Evolutionary conservation across 2,797 vertebrate genomes (phyloP).

Genomic region (Meda fulgida): DNA sequence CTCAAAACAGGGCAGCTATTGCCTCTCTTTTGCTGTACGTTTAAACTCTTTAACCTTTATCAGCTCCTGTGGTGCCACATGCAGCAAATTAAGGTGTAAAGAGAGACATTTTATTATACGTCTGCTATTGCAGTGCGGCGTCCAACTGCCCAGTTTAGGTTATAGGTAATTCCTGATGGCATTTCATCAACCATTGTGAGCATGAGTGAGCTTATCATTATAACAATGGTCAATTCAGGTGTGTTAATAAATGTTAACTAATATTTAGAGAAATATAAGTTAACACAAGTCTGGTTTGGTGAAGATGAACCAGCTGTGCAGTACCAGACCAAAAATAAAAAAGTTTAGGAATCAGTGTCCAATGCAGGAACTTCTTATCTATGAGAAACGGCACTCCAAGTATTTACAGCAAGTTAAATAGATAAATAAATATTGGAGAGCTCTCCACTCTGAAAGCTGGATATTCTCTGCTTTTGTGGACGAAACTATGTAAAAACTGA

Average conservation of each 20-base stretch:
- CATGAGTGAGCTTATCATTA: not conserved
- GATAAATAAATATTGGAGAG: not conserved
- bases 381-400: not conserved
- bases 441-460: not conserved
- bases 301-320: not conserved
- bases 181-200: not conserved
- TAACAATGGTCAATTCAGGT: not conserved
- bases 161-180: not conserved
- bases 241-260: not conserved
- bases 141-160: conserved; percentile 3
- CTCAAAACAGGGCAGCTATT: conserved; percentile 8
- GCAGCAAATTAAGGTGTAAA: conserved; percentile 10
- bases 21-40: not conserved
- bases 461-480: not conserved
- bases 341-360: not conserved
- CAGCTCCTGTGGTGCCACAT: conserved; percentile 13
- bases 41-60: conserved; percentile 24
- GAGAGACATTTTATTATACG: not conserved
- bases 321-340: not conserved
- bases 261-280: not conserved
- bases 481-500: not conserved
- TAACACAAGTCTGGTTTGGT: not conserved
- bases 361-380: not conserved
- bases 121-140: not conserved
- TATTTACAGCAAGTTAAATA: not conserved